Evolutionary conservation across 53 echinoderm and acorn worm genomes (phyloP).

Genomic region (Henricia sp.): DNA sequence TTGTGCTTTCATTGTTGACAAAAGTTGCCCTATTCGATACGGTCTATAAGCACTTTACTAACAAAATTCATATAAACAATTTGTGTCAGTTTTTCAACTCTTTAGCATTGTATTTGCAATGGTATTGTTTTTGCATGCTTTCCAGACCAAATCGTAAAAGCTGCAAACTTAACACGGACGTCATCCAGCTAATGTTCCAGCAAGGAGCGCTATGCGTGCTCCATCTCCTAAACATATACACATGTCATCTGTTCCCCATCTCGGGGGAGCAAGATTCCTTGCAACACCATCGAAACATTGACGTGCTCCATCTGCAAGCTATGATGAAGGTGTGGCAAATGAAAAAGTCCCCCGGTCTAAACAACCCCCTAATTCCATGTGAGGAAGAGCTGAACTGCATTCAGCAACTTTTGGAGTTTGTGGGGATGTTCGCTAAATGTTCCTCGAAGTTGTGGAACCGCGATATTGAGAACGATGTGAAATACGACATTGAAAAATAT

Average conservation of each 20-base stretch:
- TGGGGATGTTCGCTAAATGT: conserved; percentile 20
- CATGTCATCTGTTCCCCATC: conserved; percentile 10
- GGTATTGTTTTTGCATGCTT: too few relatives aligned
- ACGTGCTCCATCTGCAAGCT: conserved; percentile 71
- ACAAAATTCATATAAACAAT: too few relatives aligned
- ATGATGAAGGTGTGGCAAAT: conserved; percentile 76
- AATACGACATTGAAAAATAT: conserved; percentile 8
- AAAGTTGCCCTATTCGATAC: too few relatives aligned
- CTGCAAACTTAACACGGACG: conserved; percentile 16
- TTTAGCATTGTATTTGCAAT: too few relatives aligned
- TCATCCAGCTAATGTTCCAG: conserved; percentile 33
- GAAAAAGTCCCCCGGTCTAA: neutral
- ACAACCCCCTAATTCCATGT: conserved; percentile 12
- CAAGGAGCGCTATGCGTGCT: conserved; percentile 60
- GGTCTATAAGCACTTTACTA: too few relatives aligned
- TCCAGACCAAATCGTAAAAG: conserved; percentile 33
- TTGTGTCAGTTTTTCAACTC: too few relatives aligned
- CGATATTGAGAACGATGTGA: conserved; percentile 18
- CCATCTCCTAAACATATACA: conserved; percentile 52
- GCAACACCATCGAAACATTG: conserved; percentile 61
- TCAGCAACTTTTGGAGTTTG: conserved; percentile 24
- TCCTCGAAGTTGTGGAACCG: conserved; percentile 36
- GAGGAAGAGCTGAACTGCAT: conserved; percentile 25
- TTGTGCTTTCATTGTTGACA: too few relatives aligned
- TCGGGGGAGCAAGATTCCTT: neutral